A percentile compares a stretch with the other conserved stretches of the same genome.
These are phyloP conservation scores for Lepas anatifera DNA, from an alignment of 2,888 invertebrate genomes.

Conservation along the genomic window DNA sequence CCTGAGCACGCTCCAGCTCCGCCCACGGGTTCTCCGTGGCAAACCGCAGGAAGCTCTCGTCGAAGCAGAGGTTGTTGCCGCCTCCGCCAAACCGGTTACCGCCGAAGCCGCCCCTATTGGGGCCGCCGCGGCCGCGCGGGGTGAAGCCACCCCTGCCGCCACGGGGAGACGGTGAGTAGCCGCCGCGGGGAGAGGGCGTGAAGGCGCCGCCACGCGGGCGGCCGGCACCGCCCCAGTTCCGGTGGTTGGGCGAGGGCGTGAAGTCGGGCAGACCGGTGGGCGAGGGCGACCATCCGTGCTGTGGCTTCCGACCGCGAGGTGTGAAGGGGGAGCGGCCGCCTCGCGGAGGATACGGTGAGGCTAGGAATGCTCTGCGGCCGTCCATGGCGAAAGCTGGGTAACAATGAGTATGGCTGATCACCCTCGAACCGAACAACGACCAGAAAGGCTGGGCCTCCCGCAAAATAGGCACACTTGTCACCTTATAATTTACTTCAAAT, in stretches of 20 bases:
- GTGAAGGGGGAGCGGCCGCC: not conserved
- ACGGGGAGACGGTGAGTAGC: too few species aligned
- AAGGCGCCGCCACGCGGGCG: not conserved
- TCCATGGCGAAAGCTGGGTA: too few species aligned
- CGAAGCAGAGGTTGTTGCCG: not conserved
- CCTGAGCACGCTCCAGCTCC: not conserved
- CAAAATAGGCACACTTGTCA: too few species aligned
- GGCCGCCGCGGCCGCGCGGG: not conserved
- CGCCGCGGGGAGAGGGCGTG: not conserved
- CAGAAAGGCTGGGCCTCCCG: too few species aligned
- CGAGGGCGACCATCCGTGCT: not conserved
- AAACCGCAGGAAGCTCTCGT: not conserved
- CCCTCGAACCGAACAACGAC: too few species aligned
- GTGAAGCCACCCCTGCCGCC: not conserved
- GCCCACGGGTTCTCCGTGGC: slow-evolving; percentile 14
- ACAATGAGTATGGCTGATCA: too few species aligned
- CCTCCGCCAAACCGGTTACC: not conserved
- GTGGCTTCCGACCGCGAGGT: not conserved
- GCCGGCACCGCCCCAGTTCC: not conserved
- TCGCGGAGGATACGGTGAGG: not conserved
- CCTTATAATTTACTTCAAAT: too few species aligned
- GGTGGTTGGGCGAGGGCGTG: not conserved
- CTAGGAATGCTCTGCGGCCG: too few species aligned
- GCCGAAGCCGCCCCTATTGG: not conserved
- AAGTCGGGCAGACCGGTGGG: not conserved